Base-by-base conservation (phyloP, 2,888 invertebrate genomes). In the Drosophila helvetica region DNA sequence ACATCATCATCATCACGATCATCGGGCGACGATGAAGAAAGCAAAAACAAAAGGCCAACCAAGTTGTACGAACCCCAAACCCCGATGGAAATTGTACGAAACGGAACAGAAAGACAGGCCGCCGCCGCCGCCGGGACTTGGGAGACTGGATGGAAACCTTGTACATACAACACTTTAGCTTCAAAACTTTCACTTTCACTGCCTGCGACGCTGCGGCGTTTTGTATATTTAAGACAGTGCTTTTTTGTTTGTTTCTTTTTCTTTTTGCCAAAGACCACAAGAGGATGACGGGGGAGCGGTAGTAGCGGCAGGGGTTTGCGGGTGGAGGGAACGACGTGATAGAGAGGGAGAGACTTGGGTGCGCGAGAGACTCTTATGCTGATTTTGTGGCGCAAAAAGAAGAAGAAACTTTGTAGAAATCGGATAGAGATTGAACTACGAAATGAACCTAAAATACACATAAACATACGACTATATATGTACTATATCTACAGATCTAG, bases 121-220 rank as follows among this genome's bases (percentile, higher is more conserved):
- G 33, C 33, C 8, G 30, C 3, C 38, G 38, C 38, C 15, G 25
- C 55, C 56, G 56, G 66, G 70, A 71, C 71, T 46, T 38, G 38
- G 64, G 33, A n/a, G 51, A 25, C 62, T 74, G 74, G 38, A 38
- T 38, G 38, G 57, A 85, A 74, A 87, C 85, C 74, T 76, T 81
- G 79, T 61, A 38, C 56, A 57, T 53, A 43, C 55, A 57, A 62
- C 30, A 51, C 63, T 48, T 68, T 66, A 77, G 79, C 85, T 84
- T 84, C 18, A 12, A 52, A 88, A 88, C 86, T 86, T 86, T 86
- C 86, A 86, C 86, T 86, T 86, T 86, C 86, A 89, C 86, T 86
- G 89, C 65, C 72, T 22, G 12, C 57, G 10, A 9, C 69, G 64
- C 15, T n/a, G 70, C 75, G 53, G 71, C 77, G 77, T 72, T 73